Conservation (phyloP, 2,797 vertebrate species). For the Luscinia luscinia region DNA sequence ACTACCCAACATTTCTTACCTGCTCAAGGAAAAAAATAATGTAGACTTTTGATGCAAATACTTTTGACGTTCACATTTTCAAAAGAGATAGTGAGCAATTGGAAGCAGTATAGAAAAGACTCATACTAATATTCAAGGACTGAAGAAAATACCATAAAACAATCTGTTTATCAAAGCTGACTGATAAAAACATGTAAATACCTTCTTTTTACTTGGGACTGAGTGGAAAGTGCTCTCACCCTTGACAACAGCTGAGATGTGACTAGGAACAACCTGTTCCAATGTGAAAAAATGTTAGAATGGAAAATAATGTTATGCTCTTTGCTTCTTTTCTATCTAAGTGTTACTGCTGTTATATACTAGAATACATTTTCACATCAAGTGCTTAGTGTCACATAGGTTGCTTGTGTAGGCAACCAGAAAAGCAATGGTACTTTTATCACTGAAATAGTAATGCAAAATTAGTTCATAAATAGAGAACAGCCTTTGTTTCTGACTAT, state of each 20-base stretch:
- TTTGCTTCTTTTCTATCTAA: not conserved
- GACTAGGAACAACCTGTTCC: constrained; percentile 9
- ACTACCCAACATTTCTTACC: not conserved
- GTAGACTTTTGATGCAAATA: not conserved
- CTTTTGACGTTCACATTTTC: not conserved
- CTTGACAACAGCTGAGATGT: not conserved
- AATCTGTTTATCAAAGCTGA: constrained; percentile 5
- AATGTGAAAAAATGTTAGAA: constrained; percentile 1
- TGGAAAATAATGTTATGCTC: not conserved
- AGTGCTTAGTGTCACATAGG: not conserved
- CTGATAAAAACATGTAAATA: constrained; percentile 22
- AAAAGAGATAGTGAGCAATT: not conserved
- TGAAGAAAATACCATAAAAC: not conserved
- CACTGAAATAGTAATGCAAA: not conserved
- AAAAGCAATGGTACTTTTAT: not conserved
- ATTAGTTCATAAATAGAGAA: not conserved
- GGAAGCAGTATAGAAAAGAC: not conserved
- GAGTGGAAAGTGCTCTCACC: constrained; percentile 11
- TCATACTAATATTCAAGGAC: not conserved
- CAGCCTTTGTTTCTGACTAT: not conserved
- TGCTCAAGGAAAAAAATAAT: not conserved
- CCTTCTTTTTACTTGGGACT: not conserved
- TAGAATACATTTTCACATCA: not conserved
- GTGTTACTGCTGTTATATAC: not conserved
- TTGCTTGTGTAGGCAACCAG: not conserved